These are phyloP conservation scores for Ctenodactylus gundi DNA, from an alignment of 2,113 vertebrate genomes.

Conservation along the genomic window DNA sequence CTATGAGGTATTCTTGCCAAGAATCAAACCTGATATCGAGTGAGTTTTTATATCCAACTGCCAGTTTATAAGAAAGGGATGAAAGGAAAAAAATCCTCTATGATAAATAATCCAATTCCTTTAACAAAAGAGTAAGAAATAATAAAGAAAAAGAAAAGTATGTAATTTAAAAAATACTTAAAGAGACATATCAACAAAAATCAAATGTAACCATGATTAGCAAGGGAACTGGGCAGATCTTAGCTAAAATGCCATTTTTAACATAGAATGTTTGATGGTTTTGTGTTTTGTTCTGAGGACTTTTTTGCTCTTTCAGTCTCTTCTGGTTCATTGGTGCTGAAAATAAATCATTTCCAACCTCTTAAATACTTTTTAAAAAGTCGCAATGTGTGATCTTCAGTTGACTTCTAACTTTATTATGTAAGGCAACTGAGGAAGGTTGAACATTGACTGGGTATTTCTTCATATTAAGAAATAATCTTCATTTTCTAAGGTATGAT, in stretches of 20 bases:
- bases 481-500: not conserved
- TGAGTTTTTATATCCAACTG: not conserved
- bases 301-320: no score
- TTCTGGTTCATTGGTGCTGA: not conserved
- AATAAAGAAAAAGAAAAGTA: not conserved
- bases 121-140: slow-evolving; percentile 8
- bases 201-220: not conserved
- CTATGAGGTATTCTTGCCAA: not conserved
- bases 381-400: not conserved
- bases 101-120: not conserved
- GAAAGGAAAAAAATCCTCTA: not conserved
- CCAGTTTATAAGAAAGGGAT: not conserved
- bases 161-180: not conserved
- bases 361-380: not conserved
- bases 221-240: not conserved
- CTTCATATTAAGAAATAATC: not conserved
- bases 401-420: not conserved
- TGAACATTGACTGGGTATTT: not conserved
- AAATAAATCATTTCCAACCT: not conserved
- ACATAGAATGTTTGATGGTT: not conserved
- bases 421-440: not conserved
- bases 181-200: not conserved
- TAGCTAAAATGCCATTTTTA: not conserved
- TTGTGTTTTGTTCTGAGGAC: not conserved
- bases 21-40: slow-evolving; percentile 9